Conservation (phyloP, 2,888 invertebrate genomes). For the Dysmachus trigonus region DNA sequence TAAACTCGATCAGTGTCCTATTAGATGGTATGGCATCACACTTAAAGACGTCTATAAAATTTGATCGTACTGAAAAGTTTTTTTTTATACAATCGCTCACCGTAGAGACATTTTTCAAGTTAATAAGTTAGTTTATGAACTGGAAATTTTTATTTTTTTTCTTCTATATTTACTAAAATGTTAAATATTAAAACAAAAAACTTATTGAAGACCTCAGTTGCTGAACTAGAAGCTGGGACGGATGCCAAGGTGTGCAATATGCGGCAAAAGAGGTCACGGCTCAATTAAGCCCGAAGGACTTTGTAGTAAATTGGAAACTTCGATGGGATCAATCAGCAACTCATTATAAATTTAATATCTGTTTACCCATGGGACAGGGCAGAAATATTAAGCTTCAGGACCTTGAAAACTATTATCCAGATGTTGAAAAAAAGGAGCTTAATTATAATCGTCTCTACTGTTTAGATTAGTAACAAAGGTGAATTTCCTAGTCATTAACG, state of each 20-base stretch:
- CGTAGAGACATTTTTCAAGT: neutral
- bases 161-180: neutral
- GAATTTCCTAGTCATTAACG: neutral
- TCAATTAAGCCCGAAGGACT: neutral
- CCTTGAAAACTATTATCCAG: neutral
- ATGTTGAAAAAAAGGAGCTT: neutral
- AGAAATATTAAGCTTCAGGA: neutral
- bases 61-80: neutral
- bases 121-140: neutral
- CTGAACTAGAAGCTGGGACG: neutral
- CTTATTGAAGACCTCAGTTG: neutral
- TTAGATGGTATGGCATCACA: neutral
- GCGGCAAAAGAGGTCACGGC: neutral
- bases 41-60: neutral
- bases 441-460: neutral
- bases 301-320: neutral
- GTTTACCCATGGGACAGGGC: neutral
- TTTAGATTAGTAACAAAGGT: neutral
- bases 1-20: neutral
- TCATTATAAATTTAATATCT: neutral
- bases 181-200: neutral
- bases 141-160: neutral
- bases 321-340: neutral
- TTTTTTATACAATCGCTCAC: neutral
- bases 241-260: neutral